Base-by-base conservation (phyloP, 2,113 vertebrate species). In the Gnathonemus longibarbis region DNA sequence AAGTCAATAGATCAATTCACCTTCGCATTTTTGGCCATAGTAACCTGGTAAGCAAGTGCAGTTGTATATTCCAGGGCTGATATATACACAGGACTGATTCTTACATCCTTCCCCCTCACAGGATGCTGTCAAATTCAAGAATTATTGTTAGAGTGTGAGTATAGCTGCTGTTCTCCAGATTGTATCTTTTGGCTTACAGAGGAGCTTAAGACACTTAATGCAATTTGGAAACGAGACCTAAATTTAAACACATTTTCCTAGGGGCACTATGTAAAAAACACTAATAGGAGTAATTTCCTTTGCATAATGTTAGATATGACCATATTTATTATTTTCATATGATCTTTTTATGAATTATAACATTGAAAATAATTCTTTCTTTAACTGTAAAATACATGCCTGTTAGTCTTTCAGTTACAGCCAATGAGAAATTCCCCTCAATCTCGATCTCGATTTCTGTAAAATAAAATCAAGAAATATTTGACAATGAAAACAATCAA, bases 11-110 rank as follows among this genome's bases (percentile, higher is more conserved):
- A 15, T n/a, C 92, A 89, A 88, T 95, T 94, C 95, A n/a, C 96
- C 96, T 93, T 97, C 95, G 93, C 96, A 97, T 91, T 96, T 93
- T 91, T 94, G 95, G 35, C 96, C 96, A 0, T 95, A 96, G 94
- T 96, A 97, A 48, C 96, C 96, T 0, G 96, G 95, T 45, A 92
- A 94, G 91, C 97, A 97, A 0, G 96, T 96, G 90, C 97, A 97
- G 92, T 95, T 95, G 88, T 93, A 94, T 53, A 92, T 91, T 88
- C 96, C 96, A 0, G 93, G 92, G 80, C 93, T 91, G 91, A 92
- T 94, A 90, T 94, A 93, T 89, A 96, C 94, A 89, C 96, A 97
- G 0, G 93, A 95, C 92, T 95, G 95, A n/a, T 94, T 94, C 50
- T 85, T 92, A 91, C 96, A 97, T 49, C 93, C 95, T 35, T 91